Evolutionary conservation across 2,888 invertebrate species (phyloP).

Genomic region (Cenopis cana): DNA sequence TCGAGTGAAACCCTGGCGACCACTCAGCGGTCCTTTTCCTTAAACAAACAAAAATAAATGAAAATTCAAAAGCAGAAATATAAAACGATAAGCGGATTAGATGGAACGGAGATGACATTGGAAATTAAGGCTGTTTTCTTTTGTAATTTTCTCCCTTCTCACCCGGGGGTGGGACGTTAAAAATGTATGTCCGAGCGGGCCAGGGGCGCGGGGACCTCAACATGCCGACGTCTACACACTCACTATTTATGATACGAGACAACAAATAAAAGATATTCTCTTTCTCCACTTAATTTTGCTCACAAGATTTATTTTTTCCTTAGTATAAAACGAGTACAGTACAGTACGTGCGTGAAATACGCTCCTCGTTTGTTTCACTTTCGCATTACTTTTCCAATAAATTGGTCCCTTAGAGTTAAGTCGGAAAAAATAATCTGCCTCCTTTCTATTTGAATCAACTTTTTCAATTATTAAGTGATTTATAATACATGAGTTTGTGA

Average conservation of each 20-base stretch:
- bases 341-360: conserved; percentile 44
- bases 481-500: conserved; percentile 44
- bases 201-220: conserved; percentile 57
- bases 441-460: conserved; percentile 41
- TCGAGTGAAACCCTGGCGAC: conserved; percentile 52
- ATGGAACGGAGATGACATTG: conserved; percentile 85
- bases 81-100: conserved; percentile 85
- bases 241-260: conserved; percentile 57
- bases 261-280: conserved; percentile 44
- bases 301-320: conserved; percentile 43
- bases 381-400: conserved; percentile 39
- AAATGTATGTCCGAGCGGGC: conserved; percentile 76
- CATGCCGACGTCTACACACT: conserved; percentile 64
- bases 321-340: conserved; percentile 41
- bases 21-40: conserved; percentile 69
- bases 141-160: conserved; percentile 83
- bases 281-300: conserved; percentile 43
- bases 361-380: conserved; percentile 38
- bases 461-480: conserved; percentile 43
- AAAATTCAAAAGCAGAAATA: conserved; percentile 84
- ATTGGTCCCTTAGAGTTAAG: conserved; percentile 40
- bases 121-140: conserved; percentile 85
- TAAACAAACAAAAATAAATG: conserved; percentile 84
- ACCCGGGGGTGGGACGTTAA: conserved; percentile 76
- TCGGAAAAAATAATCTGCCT: conserved; percentile 38